A percentile compares a stretch with the other conserved stretches of the same genome.
These are phyloP conservation scores for Pycnonotus jocosus DNA, from an alignment of 2,113 vertebrate genomes.

Conservation along the genomic window DNA sequence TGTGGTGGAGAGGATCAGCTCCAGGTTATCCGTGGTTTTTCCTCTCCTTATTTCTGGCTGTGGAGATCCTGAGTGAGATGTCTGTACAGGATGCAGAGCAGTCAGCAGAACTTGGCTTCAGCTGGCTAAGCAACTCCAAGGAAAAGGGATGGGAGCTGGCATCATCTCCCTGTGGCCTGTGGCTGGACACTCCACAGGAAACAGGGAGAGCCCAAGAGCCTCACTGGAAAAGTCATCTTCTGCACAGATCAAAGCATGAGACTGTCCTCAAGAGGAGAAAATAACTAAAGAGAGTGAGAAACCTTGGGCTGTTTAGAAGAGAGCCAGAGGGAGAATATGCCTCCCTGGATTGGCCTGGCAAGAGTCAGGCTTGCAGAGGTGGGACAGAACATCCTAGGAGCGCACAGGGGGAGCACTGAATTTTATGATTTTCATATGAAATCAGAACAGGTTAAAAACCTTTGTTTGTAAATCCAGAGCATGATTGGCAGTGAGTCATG, in stretches of 20 bases:
- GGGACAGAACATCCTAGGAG: background rate
- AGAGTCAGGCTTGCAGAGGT: background rate
- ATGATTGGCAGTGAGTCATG: background rate
- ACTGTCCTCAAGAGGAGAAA: background rate
- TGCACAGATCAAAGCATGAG: background rate
- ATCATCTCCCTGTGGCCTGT: background rate
- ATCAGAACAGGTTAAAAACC: background rate
- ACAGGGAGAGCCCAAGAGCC: background rate
- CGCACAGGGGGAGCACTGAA: background rate
- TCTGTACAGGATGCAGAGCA: background rate
- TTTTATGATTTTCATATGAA: background rate
- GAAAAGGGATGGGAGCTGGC: background rate
- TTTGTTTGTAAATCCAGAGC: background rate
- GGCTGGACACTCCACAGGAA: background rate
- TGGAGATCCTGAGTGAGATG: rapidly evolving
- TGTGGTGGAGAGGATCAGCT: background rate
- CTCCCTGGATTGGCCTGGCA: background rate
- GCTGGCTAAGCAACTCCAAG: background rate
- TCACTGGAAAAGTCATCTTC: background rate
- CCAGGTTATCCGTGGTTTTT: background rate
- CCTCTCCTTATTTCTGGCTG: background rate
- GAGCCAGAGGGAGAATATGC: background rate
- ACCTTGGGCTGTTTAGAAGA: background rate
- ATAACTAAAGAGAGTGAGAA: background rate
- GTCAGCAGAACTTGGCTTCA: background rate